These are phyloP conservation scores for Holotrichia oblita DNA, from an alignment of 1,140 invertebrate species.

Conservation along the genomic window DNA sequence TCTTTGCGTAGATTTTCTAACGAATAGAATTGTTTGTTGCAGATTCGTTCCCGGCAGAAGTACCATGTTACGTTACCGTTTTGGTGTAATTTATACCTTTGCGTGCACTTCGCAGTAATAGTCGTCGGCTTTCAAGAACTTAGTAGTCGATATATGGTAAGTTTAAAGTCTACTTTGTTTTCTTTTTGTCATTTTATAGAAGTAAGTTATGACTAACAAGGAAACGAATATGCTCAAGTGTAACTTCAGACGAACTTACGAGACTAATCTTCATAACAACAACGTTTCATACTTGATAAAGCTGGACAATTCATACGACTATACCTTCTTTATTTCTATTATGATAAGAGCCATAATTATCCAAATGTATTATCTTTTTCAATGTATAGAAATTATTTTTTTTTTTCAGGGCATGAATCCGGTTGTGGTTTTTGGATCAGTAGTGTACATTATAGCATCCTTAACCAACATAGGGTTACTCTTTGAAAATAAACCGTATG, in stretches of 20 bases:
- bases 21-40: neutral
- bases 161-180: slow-evolving; percentile 47
- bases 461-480: slow-evolving; percentile 76
- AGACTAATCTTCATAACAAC: too few species aligned
- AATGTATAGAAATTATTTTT: slow-evolving; percentile 38
- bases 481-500: slow-evolving; percentile 65
- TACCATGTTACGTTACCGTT: slow-evolving; percentile 73
- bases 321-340: too few species aligned
- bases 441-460: slow-evolving; percentile 72
- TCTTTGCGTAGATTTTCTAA: too few species aligned
- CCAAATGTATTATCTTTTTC: too few species aligned
- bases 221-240: too few species aligned
- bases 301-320: too few species aligned
- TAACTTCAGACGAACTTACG: too few species aligned
- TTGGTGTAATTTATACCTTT: slow-evolving; percentile 76
- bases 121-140: slow-evolving; percentile 73
- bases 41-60: slow-evolving; percentile 72
- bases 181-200: neutral
- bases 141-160: slow-evolving; percentile 69
- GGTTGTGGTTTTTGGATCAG: slow-evolving; percentile 65
- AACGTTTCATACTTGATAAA: too few species aligned
- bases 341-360: too few species aligned
- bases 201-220: neutral
- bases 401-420: slow-evolving; percentile 69
- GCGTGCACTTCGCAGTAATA: slow-evolving; percentile 74